Conservation (phyloP, 1,140 invertebrate genomes). For the Platyura marginata region DNA sequence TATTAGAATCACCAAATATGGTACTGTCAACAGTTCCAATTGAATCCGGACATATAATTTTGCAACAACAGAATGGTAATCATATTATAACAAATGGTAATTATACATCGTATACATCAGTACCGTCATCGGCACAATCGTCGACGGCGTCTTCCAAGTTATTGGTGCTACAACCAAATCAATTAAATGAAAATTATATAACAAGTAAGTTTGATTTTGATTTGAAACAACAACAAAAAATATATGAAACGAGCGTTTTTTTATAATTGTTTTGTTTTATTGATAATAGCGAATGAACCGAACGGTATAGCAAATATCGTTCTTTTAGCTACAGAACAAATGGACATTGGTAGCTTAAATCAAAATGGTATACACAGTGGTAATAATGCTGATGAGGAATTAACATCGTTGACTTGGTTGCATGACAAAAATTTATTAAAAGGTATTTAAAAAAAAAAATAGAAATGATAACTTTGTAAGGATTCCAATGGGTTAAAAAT, state of each 20-base stretch:
- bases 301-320: conserved; percentile 17
- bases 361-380: conserved; percentile 4
- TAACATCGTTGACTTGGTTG: conserved; percentile 78
- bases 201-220: conserved; percentile 13
- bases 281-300: background rate
- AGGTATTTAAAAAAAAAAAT: conserved; percentile 29
- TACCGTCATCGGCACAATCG: conserved; percentile 2
- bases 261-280: conserved; percentile 3
- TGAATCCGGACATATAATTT: conserved; percentile 4
- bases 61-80: conserved; percentile 3
- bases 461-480: no score
- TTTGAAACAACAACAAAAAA: no score
- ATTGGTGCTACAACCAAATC: conserved; percentile 9
- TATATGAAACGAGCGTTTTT: no score
- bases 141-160: conserved; percentile 1
- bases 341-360: conserved; percentile 9
- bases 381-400: conserved; percentile 51
- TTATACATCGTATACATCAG: conserved; percentile 1
- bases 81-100: conserved; percentile 1
- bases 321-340: conserved; percentile 15
- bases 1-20: conserved; percentile 4
- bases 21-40: conserved; percentile 7
- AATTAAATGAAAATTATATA: conserved; percentile 20
- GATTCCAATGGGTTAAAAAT: no score
- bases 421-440: conserved; percentile 81